These are phyloP conservation scores for Pachyuromys duprasi DNA, from an alignment of 2,797 vertebrate species.

Conservation along the genomic window DNA sequence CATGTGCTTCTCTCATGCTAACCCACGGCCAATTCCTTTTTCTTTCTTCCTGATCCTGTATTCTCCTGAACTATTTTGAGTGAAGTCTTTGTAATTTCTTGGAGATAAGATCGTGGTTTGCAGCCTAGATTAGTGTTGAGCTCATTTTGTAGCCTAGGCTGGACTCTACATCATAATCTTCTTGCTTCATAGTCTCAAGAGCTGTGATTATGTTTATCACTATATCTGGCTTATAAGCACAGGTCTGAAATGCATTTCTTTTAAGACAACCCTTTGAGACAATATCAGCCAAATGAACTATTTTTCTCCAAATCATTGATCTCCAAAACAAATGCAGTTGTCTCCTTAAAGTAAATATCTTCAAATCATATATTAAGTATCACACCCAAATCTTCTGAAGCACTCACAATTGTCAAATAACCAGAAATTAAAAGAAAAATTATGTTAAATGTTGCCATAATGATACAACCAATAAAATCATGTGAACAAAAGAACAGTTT, in stretches of 20 bases:
- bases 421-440: background rate
- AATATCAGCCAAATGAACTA: background rate
- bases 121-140: background rate
- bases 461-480: background rate
- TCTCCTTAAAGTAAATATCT: constrained; percentile 7
- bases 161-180: background rate
- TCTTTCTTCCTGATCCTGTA: too few species aligned
- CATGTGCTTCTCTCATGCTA: too few species aligned
- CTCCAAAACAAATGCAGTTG: background rate
- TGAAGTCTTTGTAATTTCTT: constrained; percentile 11
- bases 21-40: too few species aligned
- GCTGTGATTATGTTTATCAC: background rate
- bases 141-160: background rate
- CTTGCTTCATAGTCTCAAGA: background rate
- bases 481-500: background rate
- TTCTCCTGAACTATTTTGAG: background rate
- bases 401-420: background rate
- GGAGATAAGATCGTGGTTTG: background rate
- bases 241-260: background rate
- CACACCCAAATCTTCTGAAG: constrained; percentile 5
- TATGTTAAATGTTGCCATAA: background rate
- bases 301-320: background rate
- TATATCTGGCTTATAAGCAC: background rate
- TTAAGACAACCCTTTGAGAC: background rate
- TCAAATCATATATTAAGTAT: background rate